A percentile compares a stretch with the other conserved stretches of the same genome.
These are phyloP conservation scores for Trypoxylon attenuatum DNA, from an alignment of 2,888 invertebrate genomes.

Conservation along the genomic window DNA sequence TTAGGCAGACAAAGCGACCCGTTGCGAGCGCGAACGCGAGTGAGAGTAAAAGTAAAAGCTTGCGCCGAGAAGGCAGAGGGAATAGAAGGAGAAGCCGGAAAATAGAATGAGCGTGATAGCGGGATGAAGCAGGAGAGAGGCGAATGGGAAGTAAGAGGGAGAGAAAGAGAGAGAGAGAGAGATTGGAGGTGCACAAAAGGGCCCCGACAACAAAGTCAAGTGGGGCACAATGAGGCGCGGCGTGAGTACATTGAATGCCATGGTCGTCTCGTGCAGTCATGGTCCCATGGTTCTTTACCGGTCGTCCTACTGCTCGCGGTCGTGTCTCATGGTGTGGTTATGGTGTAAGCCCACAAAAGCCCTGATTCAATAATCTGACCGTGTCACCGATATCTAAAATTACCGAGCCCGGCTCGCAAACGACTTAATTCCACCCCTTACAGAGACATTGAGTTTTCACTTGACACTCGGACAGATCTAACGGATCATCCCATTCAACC, in stretches of 20 bases:
- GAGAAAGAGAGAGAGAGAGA: slow-evolving; percentile 50
- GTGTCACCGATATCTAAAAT: slow-evolving; percentile 62
- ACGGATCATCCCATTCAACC: too few relatives aligned
- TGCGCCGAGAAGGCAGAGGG: slow-evolving; percentile 46
- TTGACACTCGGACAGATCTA: too few relatives aligned
- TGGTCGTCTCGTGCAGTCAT: slow-evolving; percentile 58
- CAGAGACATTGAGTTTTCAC: too few relatives aligned
- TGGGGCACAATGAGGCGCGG: slow-evolving; percentile 72
- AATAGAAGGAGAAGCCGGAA: slow-evolving; percentile 8
- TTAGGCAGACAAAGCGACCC: slow-evolving; percentile 66
- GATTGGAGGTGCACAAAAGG: slow-evolving; percentile 50
- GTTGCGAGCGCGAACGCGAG: slow-evolving; percentile 29
- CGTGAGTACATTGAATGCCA: slow-evolving; percentile 68
- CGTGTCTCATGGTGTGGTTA: slow-evolving; percentile 52
- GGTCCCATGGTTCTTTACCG: slow-evolving; percentile 55
- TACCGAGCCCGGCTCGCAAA: slow-evolving; percentile 29
- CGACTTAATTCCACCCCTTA: too few relatives aligned
- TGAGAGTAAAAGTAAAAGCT: slow-evolving; percentile 44
- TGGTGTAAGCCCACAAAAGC: slow-evolving; percentile 51
- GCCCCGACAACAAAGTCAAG: slow-evolving; percentile 72
- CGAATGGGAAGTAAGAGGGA: slow-evolving; percentile 27
- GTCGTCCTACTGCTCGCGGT: slow-evolving; percentile 42
- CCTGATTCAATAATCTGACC: slow-evolving; percentile 61
- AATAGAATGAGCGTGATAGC: slow-evolving; percentile 36
- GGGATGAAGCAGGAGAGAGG: slow-evolving; percentile 36